Evolutionary conservation across 2,113 vertebrate genomes (phyloP), one percentile per base, ranked within the genome.

Genomic region (Cynocephalus volans): DNA sequence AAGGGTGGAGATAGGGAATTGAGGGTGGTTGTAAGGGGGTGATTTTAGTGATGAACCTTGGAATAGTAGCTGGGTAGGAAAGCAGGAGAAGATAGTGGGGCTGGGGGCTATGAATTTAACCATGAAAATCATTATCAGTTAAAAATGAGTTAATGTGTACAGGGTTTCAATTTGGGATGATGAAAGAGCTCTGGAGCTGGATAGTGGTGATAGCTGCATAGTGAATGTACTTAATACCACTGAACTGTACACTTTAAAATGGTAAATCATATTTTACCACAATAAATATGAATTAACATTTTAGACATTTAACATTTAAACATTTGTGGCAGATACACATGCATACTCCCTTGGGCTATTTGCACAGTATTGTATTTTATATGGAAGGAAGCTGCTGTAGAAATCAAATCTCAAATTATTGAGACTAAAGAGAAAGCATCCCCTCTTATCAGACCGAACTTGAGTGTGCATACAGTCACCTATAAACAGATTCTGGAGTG

Each of bases 121-220:
- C n/a, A 8, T 80, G 81, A 93, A 81, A 90, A 80, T 87, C 36
- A 36, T 54, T 81, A 88, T 77, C 50, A 5, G 45, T 92, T 79
- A 31, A 84, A 80, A 84, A 56, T 52, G 23, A 72, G 33, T 36
- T 77, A 67, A 67, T 85, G 72, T 50, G 33, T 60, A 80, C 33
- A 69, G 36, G 75, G 75, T 62, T 69, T 95, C 73, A 90, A 6
- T 84, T 64, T 52, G 26, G 73, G 33, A 19, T 79, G 50, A 45
- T 70, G 76, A 70, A 73, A 64, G 75, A 23, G 13, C 45, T 33
- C 48, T 95, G 65, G 72, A 73, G 64, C 79, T 9, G 9, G 58
- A 24, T n/a, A n/a, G 36, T 79, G 80, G 81, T 45, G 28, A 0
- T 28, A 17, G 26, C 18, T 6, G 18, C 21, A 48, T 33, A 15